Evolutionary conservation across 2,113 vertebrate genomes (phyloP).

Genomic region (Elgaria multicarinata): DNA sequence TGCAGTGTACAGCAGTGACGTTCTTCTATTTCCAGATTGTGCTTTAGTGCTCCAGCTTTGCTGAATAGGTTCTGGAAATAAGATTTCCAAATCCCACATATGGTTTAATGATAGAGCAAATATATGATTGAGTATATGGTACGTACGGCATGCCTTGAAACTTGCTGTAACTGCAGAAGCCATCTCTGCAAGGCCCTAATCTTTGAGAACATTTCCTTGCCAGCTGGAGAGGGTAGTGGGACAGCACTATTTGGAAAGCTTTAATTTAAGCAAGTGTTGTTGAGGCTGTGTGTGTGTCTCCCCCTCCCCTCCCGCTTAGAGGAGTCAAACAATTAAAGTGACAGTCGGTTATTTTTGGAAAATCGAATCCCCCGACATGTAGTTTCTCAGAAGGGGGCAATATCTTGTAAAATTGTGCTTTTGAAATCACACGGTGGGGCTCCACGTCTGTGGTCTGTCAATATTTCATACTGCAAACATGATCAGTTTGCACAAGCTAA

Average conservation of each 20-base stretch:
- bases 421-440: background rate
- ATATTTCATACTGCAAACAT: constrained; percentile 22
- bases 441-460: background rate
- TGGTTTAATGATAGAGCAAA: constrained; percentile 14
- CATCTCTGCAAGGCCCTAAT: constrained; percentile 3
- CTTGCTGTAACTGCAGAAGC: background rate
- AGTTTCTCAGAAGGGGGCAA: background rate
- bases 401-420: background rate
- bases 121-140: background rate
- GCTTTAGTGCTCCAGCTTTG: constrained; percentile 1
- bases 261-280: background rate
- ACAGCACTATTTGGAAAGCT: constrained; percentile 1
- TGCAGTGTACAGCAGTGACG: constrained; percentile 1
- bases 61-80: constrained; percentile 31
- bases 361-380: background rate
- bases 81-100: constrained; percentile 25
- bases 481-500: constrained; percentile 7
- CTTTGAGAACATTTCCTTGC: constrained; percentile 5
- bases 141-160: background rate
- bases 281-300: background rate
- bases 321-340: constrained; percentile 13
- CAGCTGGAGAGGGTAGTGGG: background rate
- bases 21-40: constrained; percentile 23
- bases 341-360: constrained; percentile 15
- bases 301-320: background rate